Base-by-base conservation (phyloP, 1,140 invertebrate genomes). In the Nixonia krombeini region DNA sequence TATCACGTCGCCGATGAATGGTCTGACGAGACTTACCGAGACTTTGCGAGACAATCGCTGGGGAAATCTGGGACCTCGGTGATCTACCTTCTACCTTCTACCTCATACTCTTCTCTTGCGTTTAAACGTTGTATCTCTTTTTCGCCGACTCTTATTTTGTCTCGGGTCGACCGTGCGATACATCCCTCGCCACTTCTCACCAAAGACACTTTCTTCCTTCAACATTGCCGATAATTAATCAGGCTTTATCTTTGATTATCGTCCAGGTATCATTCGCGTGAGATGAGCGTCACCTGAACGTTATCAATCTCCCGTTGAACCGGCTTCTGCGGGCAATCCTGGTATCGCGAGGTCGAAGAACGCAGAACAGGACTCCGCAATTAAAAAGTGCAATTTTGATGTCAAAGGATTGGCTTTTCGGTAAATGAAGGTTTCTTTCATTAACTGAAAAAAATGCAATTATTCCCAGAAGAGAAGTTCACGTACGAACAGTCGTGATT, bases 1-100 rank as follows among this genome's bases (percentile, higher is more conserved):
- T 74, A 76, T 77, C 82, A 84, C 82, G 82, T 84, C 79, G 78
- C 57, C 81, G 77, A 83, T 84, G 81, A 83, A 84, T 83, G 79
- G 79, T 78, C 80, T 79, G 82, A 83, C 82, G 79, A 80, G 76
- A 78, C 79, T 80, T 73, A 69, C 70, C 65, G 75, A 76, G 79
- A 76, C 76, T 78, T 74, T 75, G 75, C 76, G 77, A 84, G 81
- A 83, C 82, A 84, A 84, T 82, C 82, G 78, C 82, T 82, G 73
- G 81, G 81, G 82, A 84, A 84, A 84, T 84, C 80, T 82, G 75
- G 73, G 72, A 67, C 72, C 71, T 68, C 70, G 73, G 64, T 82
- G 63, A 73, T 77, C 69, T 64, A 74, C 65, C 73, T 67, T 65
- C 61, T 29, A 56, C 56, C 47, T 50, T 56, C 61, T 45, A 62